Evolutionary conservation across 1,140 invertebrate species (phyloP), one percentile per base, ranked within the genome.

Genomic region (Bilobella aurantiaca): DNA sequence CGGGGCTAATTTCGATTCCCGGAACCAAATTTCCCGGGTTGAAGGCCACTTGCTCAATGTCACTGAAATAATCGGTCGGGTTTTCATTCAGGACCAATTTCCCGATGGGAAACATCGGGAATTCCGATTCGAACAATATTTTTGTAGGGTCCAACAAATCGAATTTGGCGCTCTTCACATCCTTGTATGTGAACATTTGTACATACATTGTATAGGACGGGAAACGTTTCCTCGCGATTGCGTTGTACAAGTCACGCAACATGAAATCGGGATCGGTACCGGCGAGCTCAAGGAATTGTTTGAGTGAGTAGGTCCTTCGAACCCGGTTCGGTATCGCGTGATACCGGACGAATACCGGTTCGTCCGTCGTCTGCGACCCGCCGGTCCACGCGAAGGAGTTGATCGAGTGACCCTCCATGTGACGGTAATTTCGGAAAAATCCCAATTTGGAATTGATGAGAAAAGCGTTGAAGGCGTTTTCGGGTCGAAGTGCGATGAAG

Each of bases 61-160:
- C 91, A 53, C 89, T 84, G 77, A 95, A 96, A 77, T 95, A 96
- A 76, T 96, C 96, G 67, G 84, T 85, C 1, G 94, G 90, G 77
- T 95, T 95, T 53, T 85, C 81, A 77, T 80, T 78, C 8, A 84
- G 74, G 5, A 81, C 79, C 68, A 84, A 74, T 64, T 76, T 88
- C 0, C 96, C 96, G 1, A 97, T 93, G 3, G 85, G 86, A 63
- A 94, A 93, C 56, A 98, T 79, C 12, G 95, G 95, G 76, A 81
- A 97, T 16, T 96, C 89, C 21, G 79, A 77, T 61, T 96, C 93
- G 0, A 92, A 85, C 93, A 93, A 70, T 62, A 84, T 80, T 78
- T 86, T 87, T 2, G 86, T 87, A 0, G 86, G 75, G 75, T 88
- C 86, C 71, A 88, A 87, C 0, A 85, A 84, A 78, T 88, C 82